phyloP scores from a whole-genome alignment of 2,888 invertebrate genomes.

The Callyntrura guangdongensis region DNA sequence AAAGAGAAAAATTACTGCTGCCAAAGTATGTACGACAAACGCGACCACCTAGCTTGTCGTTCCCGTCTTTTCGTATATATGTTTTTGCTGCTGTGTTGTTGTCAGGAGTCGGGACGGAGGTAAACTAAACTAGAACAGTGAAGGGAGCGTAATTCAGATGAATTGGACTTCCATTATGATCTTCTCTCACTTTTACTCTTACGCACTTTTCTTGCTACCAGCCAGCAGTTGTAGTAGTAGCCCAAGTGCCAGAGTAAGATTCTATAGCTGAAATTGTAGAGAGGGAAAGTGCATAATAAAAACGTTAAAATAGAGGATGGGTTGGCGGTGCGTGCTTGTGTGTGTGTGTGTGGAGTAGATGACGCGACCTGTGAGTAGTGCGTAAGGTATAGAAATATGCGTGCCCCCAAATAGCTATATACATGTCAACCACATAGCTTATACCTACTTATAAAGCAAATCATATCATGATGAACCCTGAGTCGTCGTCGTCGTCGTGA shows the following conservation, averaged over 20 bases:
- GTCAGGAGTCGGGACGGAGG: background rate
- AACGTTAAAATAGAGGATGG: background rate
- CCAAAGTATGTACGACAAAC: background rate
- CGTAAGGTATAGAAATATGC: too few species aligned
- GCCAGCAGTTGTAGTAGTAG: background rate
- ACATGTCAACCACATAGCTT: too few species aligned
- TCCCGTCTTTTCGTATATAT: background rate
- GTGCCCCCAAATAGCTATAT: too few species aligned
- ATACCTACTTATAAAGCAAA: too few species aligned
- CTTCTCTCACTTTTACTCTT: constrained; percentile 58
- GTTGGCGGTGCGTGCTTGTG: background rate
- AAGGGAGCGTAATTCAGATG: constrained; percentile 75
- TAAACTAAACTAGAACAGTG: constrained; percentile 37
- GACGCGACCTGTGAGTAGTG: too few species aligned
- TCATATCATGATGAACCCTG: too few species aligned
- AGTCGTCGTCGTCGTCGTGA: too few species aligned
- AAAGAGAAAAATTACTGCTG: constrained; percentile 54
- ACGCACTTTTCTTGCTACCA: constrained; percentile 60
- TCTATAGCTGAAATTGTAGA: background rate
- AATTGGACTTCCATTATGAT: constrained; percentile 76
- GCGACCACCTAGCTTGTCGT: background rate
- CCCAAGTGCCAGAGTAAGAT: too few species aligned
- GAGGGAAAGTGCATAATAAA: background rate
- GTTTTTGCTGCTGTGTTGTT: background rate
- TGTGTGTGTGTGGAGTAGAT: background rate